These are phyloP conservation scores for Temnopleurus reevesii DNA, from an alignment of 53 echinoderm and acorn worm species.

Conservation along the genomic window DNA sequence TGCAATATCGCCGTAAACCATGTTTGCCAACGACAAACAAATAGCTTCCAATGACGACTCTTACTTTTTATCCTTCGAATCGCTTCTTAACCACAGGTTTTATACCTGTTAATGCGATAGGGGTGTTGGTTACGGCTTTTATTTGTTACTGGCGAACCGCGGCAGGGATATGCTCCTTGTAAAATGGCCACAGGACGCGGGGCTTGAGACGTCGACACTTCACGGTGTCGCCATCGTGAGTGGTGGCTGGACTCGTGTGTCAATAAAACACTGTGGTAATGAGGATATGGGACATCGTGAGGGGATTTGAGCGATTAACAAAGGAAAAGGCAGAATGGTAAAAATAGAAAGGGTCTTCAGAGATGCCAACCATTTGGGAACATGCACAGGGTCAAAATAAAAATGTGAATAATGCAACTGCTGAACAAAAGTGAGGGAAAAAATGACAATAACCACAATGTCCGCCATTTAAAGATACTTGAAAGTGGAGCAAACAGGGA, in stretches of 20 bases:
- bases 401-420: too few relatives aligned
- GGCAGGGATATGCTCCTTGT: not conserved
- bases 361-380: too few relatives aligned
- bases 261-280: not conserved
- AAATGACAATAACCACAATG: too few relatives aligned
- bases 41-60: not conserved
- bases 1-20: constrained; percentile 18
- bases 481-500: too few relatives aligned
- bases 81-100: not conserved
- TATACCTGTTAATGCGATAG: constrained; percentile 17
- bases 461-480: too few relatives aligned
- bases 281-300: not conserved
- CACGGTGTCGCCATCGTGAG: constrained; percentile 16
- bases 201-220: constrained; percentile 3
- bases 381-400: too few relatives aligned
- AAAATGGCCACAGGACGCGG: constrained; percentile 29
- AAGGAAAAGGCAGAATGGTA: not conserved
- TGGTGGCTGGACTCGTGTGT: not conserved
- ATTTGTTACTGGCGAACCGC: constrained; percentile 35
- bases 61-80: not conserved
- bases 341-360: not conserved
- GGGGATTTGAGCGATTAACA: constrained; percentile 4
- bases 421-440: too few relatives aligned
- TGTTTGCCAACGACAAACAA: not conserved
- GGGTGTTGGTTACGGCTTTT: constrained; percentile 5